phyloP scores from a whole-genome alignment of 2,797 vertebrate species.

The Hypotaenidia philippensis region DNA sequence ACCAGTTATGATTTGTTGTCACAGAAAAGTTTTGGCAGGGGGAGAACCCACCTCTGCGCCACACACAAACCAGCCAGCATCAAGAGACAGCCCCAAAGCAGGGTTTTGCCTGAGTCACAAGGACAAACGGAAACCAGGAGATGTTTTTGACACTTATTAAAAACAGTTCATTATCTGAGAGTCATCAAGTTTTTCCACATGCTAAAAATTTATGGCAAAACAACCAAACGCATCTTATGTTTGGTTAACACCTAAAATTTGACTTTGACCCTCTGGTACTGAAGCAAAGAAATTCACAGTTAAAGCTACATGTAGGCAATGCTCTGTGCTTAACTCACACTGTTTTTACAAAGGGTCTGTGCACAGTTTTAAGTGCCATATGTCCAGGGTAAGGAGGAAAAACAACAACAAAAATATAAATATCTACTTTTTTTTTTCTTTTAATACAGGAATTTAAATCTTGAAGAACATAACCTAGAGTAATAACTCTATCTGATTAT shows the following conservation, averaged over 20 bases:
- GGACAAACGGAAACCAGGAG: not conserved
- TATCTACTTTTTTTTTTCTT: not conserved
- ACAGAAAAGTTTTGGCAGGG: constrained; percentile 11
- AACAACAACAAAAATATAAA: constrained; percentile 40
- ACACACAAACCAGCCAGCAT: not conserved
- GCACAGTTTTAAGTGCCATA: constrained; percentile 61
- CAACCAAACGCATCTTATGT: constrained; percentile 11
- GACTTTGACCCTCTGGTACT: constrained; percentile 48
- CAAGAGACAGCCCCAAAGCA: not conserved
- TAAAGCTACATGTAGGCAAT: constrained; percentile 41
- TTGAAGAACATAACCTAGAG: not conserved
- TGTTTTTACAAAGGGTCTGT: constrained; percentile 63
- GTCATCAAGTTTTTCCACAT: constrained; percentile 22
- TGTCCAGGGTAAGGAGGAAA: constrained; percentile 52
- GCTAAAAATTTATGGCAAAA: constrained; percentile 61
- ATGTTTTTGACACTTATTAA: not conserved
- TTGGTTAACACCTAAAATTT: constrained; percentile 60
- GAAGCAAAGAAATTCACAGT: constrained; percentile 68
- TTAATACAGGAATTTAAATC: not conserved
- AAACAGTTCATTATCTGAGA: constrained; percentile 37
- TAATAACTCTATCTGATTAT: not conserved
- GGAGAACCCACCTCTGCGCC: fast-evolving
- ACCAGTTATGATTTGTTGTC: not conserved
- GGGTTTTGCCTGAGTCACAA: not conserved
- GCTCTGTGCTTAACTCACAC: constrained; percentile 51